Conservation (phyloP, 2,888 invertebrate species). For the Boloria selene region DNA sequence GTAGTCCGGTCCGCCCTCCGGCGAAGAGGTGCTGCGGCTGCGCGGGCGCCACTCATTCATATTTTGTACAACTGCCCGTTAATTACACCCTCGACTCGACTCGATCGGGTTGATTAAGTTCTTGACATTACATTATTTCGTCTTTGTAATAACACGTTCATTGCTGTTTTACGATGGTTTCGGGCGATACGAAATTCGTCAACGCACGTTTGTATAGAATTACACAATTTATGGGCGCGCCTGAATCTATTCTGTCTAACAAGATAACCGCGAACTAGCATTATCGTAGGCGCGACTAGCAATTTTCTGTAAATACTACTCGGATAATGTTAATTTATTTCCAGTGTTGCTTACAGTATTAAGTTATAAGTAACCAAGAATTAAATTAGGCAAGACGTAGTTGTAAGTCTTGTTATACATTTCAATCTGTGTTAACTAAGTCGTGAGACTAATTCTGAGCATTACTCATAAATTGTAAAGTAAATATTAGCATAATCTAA, state of each 20-base stretch:
- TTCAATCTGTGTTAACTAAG: conserved; percentile 4
- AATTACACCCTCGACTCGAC: conserved; percentile 63
- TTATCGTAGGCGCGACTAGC: conserved; percentile 21
- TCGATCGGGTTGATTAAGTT: conserved; percentile 69
- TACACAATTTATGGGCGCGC: conserved; percentile 22
- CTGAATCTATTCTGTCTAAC: conserved; percentile 11
- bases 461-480: neutral
- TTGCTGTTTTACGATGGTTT: conserved; percentile 32
- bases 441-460: neutral
- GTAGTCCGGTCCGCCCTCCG: conserved; percentile 50
- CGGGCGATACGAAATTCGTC: conserved; percentile 61
- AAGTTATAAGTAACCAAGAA: conserved; percentile 17
- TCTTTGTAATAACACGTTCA: conserved; percentile 50
- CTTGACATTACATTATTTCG: conserved; percentile 64
- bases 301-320: conserved; percentile 27
- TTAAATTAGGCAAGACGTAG: neutral
- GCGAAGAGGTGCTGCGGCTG: conserved; percentile 50
- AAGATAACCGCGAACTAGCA: conserved; percentile 23
- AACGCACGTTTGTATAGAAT: conserved; percentile 25
- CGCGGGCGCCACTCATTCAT: conserved; percentile 67
- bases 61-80: conserved; percentile 69
- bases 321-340: conserved; percentile 15
- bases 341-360: conserved; percentile 13
- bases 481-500: too few relatives aligned
- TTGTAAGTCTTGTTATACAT: conserved; percentile 2